Evolutionary conservation across 2,797 vertebrate genomes (phyloP), one percentile per base, ranked within the genome.

Genomic region (Phoxinus dragarum): DNA sequence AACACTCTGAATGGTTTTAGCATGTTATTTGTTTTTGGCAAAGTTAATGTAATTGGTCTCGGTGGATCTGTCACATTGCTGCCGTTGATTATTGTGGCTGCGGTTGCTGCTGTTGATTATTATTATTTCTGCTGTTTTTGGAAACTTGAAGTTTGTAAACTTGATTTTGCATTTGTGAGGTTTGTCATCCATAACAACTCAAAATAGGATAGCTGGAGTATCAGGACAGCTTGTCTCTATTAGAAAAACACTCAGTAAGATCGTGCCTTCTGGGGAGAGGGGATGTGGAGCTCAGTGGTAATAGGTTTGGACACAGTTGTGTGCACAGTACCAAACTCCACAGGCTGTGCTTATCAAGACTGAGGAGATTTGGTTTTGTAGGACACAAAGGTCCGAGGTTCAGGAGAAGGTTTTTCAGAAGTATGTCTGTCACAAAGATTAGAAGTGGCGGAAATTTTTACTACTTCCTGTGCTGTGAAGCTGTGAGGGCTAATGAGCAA

Each of bases 281-380:
- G 87, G 88, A 73, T 88, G 86, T 90, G 78, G 86, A 90, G 88
- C 92, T 93, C 85, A 86, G 86, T 88, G 89, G 92, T 95, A 94
- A 95, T 93, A 92, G 92, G 91, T 93, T 94, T 92, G 92, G 94
- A 94, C 93, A 93, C 93, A 93, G 93, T 89, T 92, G 88, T 91
- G 92, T 92, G 91, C 93, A 92, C 88, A 93, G 86, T 81, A 91
- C 90, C 92, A 92, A 74, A 93, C 90, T 93, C 92, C 90, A 91
- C 89, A 84, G 88, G 91, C 83, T 86, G 87, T 91, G 91, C 91
- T 94, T 94, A 94, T 94, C 94, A 89, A 79, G 87, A 90, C 86
- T 91, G 89, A 91, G 89, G 87, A 94, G 94, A 94, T 94, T 93
- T 91, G 88, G 89, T 92, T 93, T 94, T 91, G 79, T 82, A 72